Evolutionary conservation across 2,888 invertebrate genomes (phyloP).

Genomic region (Ligdia adustata): DNA sequence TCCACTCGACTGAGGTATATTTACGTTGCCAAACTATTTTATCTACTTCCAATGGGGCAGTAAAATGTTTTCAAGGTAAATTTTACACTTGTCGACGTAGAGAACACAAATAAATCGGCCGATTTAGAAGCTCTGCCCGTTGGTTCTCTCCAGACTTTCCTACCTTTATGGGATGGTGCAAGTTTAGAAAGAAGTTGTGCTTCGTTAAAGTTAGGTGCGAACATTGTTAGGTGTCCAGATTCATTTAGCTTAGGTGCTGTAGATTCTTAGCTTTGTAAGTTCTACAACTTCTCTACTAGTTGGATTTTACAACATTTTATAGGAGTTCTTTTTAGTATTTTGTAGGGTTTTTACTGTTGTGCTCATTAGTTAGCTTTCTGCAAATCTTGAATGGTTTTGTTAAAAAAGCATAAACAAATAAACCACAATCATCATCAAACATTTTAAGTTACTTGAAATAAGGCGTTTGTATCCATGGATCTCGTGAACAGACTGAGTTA

Average conservation of each 20-base stretch:
- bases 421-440: too few species aligned
- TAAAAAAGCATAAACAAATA: too few species aligned
- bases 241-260: neutral
- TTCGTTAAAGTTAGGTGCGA: conserved; percentile 6
- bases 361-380: too few species aligned
- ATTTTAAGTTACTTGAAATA: too few species aligned
- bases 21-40: conserved; percentile 50
- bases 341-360: too few species aligned
- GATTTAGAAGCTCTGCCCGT: conserved; percentile 56
- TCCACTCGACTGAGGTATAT: conserved; percentile 30
- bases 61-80: conserved; percentile 60
- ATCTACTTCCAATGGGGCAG: conserved; percentile 55
- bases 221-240: neutral
- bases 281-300: too few species aligned
- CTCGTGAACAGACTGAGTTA: too few species aligned
- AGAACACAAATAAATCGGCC: conserved; percentile 63
- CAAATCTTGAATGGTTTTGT: too few species aligned
- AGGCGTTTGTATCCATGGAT: too few species aligned
- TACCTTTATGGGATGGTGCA: conserved; percentile 34
- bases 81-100: conserved; percentile 57
- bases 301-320: too few species aligned
- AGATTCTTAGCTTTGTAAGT: neutral
- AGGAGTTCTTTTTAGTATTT: too few species aligned
- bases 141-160: conserved; percentile 30
- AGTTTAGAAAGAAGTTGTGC: conserved; percentile 11